Percentiles rank a stretch among this genome's conserved stretches.
Evolutionary conservation across 2,888 invertebrate genomes (phyloP).

Genomic region (Pyralis farinalis): DNA sequence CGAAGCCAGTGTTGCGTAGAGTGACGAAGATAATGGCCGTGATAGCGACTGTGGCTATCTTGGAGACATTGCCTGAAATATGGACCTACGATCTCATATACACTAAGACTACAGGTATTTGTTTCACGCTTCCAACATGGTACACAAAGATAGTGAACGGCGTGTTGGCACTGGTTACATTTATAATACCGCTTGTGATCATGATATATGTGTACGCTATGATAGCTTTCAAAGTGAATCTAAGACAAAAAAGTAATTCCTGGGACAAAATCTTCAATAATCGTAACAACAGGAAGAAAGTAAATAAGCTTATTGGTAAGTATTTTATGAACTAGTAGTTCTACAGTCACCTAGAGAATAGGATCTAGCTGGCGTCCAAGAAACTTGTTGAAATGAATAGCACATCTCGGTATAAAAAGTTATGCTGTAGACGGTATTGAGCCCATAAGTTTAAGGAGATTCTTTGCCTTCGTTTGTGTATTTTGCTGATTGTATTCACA

Average conservation of each 20-base stretch:
- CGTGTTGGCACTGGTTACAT: slow-evolving; percentile 41
- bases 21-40: slow-evolving; percentile 42
- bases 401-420: too few species aligned
- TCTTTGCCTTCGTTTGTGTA: too few species aligned
- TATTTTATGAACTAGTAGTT: slow-evolving; percentile 9
- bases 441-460: too few species aligned
- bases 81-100: slow-evolving; percentile 40
- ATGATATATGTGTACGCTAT: slow-evolving; percentile 49
- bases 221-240: slow-evolving; percentile 49
- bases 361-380: too few species aligned
- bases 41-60: slow-evolving; percentile 44
- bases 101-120: slow-evolving; percentile 32
- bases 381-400: too few species aligned
- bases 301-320: slow-evolving; percentile 57
- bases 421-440: too few species aligned
- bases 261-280: slow-evolving; percentile 44
- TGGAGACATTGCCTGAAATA: slow-evolving; percentile 43
- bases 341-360: too few species aligned
- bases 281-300: slow-evolving; percentile 43
- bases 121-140: slow-evolving; percentile 40
- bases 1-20: slow-evolving; percentile 37
- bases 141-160: slow-evolving; percentile 41
- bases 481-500: too few species aligned
- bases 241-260: slow-evolving; percentile 29
- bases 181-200: slow-evolving; percentile 43